These are phyloP conservation scores for Dipodomys spectabilis DNA, from an alignment of 2,113 vertebrate species.

Conservation along the genomic window DNA sequence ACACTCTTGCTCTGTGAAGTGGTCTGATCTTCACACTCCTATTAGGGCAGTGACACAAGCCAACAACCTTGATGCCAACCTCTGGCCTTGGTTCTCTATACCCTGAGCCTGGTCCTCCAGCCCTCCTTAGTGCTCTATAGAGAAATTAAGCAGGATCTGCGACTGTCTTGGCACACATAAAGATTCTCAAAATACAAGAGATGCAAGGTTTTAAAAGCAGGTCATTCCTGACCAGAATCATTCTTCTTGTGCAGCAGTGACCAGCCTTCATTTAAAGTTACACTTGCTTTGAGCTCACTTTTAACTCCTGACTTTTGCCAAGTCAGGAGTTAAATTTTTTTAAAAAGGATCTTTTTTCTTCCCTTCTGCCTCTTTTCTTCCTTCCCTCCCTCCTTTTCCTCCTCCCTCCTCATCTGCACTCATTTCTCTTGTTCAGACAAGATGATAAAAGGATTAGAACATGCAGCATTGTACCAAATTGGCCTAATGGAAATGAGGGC, in stretches of 20 bases:
- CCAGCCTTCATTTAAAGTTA: neutral
- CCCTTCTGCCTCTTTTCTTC: neutral
- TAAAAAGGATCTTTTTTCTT: neutral
- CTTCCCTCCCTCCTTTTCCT: neutral
- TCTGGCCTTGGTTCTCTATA: neutral
- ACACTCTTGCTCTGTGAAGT: accelerated
- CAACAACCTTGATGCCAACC: neutral
- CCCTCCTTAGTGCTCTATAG: neutral
- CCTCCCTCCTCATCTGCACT: slow-evolving; percentile 32
- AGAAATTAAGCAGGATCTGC: neutral
- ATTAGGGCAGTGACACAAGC: neutral
- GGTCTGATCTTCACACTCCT: neutral
- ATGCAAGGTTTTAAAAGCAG: slow-evolving; percentile 1
- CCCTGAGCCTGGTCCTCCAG: neutral
- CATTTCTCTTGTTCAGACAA: slow-evolving; percentile 66
- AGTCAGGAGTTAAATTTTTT: neutral
- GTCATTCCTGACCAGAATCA: slow-evolving; percentile 12
- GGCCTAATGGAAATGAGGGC: slow-evolving; percentile 65
- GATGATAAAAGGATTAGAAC: slow-evolving; percentile 62
- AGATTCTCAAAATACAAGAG: neutral
- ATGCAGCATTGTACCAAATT: slow-evolving; percentile 47
- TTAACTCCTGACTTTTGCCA: neutral
- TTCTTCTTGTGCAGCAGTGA: neutral
- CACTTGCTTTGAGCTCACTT: neutral
- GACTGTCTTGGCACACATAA: neutral